Base-by-base conservation (phyloP, 2,888 invertebrate species). In the Oxystoma pomonae region DNA sequence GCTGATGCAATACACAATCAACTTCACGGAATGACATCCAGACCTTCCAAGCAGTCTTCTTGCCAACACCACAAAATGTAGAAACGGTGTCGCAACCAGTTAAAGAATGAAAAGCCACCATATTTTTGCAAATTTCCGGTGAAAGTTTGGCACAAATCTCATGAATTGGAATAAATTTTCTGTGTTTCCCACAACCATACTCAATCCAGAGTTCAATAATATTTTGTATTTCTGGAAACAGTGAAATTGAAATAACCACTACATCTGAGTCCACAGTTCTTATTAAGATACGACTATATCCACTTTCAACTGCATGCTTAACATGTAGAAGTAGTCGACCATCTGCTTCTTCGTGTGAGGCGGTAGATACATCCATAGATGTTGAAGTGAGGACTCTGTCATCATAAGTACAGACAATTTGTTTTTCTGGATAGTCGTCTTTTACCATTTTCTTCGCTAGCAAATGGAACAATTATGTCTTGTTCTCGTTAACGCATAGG, bases 321-420 rank as follows among this genome's bases (percentile, higher is more conserved):
- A 18, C 53, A 22, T 63, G 56, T 16, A 62, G 59, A n/a, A 59
- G 62, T 55, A 63, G 20, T 35, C 20, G 50, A 16, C 60, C 22
- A 51, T 63, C 59, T 59, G 57, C 57, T 63, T 56, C 56, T 63
- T 63, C 52, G 52, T 63, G 50, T 59, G 58, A 63, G 20, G 59
- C 55, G 51, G 49, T 35, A 7, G 3, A 3, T 35, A 7, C n/a
- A n/a, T n/a, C n/a, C n/a, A n/a, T n/a, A n/a, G n/a, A n/a, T n/a
- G n/a, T n/a, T n/a, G n/a, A n/a, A n/a, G n/a, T n/a, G n/a, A 58
- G 51, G 50, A 58, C 55, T 56, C 49, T 59, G 58, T 59, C 59
- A 49, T 63, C 55, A 50, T 59, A 18, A 51, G 20, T 63, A 17
- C 57, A 51, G 18, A 59, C 21, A n/a, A 53, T 16, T 53, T 3